Evolutionary conservation across 2,888 invertebrate genomes (phyloP), one percentile per base, ranked within the genome.

Genomic region (Tuta absoluta): DNA sequence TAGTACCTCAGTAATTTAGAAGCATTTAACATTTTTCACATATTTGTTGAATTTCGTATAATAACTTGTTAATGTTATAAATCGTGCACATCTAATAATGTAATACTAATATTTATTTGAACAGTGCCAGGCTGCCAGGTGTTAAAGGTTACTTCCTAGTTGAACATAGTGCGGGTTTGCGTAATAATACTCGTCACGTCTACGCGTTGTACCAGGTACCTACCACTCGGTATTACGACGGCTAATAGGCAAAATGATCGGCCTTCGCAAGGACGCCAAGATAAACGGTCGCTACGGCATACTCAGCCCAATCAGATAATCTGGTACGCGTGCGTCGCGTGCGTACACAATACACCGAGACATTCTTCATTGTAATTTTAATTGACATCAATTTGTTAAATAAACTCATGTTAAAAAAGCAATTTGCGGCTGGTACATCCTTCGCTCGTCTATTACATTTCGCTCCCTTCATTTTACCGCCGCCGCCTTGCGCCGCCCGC

Each of bases 101-200:
- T 78, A 82, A 84, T 82, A 85, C 80, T 80, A 83, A 83, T 86
- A 81, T 86, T 84, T 84, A 79, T 87, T 83, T 85, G 81, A 82
- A 81, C 77, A 79, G 85, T 84, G 86, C 85, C 83, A 83, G 80
- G 77, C 81, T 84, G 86, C 85, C 83, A 83, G 80, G 77, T 81
- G 84, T 77, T 85, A 87, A 89, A 89, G 88, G 89, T 87, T 86
- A 88, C 81, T 91, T 91, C 90, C 90, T 89, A 75, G 78, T 84
- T 79, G 72, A 78, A 79, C 77, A 78, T 78, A 82, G 73, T 75
- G 78, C 71, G 75, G 78, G 81, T 82, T 49, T 82, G 82, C 80
- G 82, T 83, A 87, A 87, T 82, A 72, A 71, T 73, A 78, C 80
- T 75, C 81, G 77, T 81, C 82, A 86, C 85, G 84, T 84, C 74